Conservation (phyloP, 1,140 invertebrate genomes). For the Gonatopus flavifemur region DNA sequence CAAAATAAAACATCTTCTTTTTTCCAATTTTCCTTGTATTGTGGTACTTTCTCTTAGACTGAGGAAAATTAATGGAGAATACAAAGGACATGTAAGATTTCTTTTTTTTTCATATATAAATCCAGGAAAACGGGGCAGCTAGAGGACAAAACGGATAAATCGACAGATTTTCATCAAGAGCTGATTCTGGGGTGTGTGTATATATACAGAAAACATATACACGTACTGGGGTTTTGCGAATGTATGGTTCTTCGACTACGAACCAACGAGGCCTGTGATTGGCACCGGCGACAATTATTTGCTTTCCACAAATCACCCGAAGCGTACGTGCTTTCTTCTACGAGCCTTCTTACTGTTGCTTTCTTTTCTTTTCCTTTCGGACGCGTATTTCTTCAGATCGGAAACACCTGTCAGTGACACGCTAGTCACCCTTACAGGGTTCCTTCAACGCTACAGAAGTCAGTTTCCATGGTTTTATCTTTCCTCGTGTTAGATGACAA, state of each 20-base stretch:
- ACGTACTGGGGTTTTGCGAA: not conserved
- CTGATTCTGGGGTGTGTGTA: constrained; percentile 6
- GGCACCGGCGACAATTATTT: constrained; percentile 38
- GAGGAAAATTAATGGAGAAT: too few relatives aligned
- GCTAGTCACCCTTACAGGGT: too few relatives aligned
- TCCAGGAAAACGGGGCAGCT: not conserved
- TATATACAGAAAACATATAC: too few relatives aligned
- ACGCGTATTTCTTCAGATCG: too few relatives aligned
- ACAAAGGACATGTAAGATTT: too few relatives aligned
- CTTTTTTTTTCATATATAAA: constrained; percentile 23
- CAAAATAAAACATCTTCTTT: too few relatives aligned
- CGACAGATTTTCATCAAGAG: constrained; percentile 33
- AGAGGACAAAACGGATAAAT: constrained; percentile 27
- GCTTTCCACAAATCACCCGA: constrained; percentile 36
- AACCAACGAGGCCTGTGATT: constrained; percentile 32
- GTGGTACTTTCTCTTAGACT: too few relatives aligned
- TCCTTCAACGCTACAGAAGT: too few relatives aligned
- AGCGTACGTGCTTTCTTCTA: constrained; percentile 2
- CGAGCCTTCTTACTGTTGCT: too few relatives aligned
- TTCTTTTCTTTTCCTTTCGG: not conserved
- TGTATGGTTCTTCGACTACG: too few relatives aligned
- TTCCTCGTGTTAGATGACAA: too few relatives aligned
- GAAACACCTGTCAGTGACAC: constrained; percentile 12
- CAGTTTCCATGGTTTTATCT: too few relatives aligned
- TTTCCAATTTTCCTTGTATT: not conserved